Evolutionary conservation across 2,888 invertebrate species (phyloP).

Genomic region (Diarsia mendica): DNA sequence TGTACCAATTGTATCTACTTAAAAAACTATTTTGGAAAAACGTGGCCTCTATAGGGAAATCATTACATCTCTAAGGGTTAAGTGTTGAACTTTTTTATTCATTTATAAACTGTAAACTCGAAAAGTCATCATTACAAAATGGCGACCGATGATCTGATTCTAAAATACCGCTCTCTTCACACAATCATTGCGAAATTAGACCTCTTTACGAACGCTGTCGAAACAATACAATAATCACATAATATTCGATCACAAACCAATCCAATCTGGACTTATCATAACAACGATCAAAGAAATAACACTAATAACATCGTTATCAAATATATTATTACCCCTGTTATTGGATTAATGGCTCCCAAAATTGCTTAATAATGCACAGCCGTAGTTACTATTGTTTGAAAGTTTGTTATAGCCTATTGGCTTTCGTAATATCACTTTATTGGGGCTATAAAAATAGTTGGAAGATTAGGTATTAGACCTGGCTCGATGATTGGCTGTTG

Average conservation of each 20-base stretch:
- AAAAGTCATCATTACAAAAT: conserved; percentile 39
- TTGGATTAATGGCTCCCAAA: conserved; percentile 83
- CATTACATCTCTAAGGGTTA: neutral
- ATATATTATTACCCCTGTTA: conserved; percentile 71
- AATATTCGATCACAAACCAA: conserved; percentile 65
- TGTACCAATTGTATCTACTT: neutral
- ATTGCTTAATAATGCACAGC: conserved; percentile 80
- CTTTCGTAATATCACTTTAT: conserved; percentile 72
- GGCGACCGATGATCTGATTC: conserved; percentile 13
- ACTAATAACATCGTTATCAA: conserved; percentile 64
- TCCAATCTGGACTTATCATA: conserved; percentile 64
- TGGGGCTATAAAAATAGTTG: conserved; percentile 65
- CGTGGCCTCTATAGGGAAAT: conserved; percentile 13
- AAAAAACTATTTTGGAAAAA: neutral
- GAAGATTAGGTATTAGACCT: conserved; percentile 44
- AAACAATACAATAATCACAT: conserved; percentile 64
- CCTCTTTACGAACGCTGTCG: conserved; percentile 44
- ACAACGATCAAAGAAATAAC: conserved; percentile 58
- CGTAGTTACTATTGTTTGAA: conserved; percentile 75
- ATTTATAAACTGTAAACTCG: conserved; percentile 14
- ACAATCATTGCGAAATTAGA: conserved; percentile 61
- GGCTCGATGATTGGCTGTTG: conserved; percentile 44
- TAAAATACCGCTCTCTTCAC: conserved; percentile 43
- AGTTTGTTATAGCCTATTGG: conserved; percentile 72
- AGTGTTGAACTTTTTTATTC: conserved; percentile 1